These are phyloP conservation scores for Encarsia formosa DNA, from an alignment of 2,888 invertebrate genomes.

Conservation along the genomic window DNA sequence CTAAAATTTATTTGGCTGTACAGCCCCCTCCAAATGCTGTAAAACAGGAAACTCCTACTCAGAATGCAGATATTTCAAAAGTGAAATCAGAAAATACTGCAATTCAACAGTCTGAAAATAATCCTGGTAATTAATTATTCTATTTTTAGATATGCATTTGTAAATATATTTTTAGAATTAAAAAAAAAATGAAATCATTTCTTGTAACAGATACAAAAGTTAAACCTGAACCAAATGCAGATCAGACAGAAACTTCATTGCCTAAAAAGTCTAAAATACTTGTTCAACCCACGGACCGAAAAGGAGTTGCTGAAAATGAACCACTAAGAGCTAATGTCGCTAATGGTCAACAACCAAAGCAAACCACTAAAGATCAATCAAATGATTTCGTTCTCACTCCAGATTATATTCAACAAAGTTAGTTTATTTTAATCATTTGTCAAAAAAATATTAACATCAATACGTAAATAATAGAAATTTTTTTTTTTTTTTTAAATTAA, in stretches of 20 bases:
- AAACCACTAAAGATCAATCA: slow-evolving; percentile 42
- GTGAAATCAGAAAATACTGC: neutral
- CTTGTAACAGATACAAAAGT: slow-evolving; percentile 14
- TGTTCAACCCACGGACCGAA: slow-evolving; percentile 46
- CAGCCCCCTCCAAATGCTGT: slow-evolving; percentile 59
- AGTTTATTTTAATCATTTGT: slow-evolving; percentile 51
- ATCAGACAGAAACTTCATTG: slow-evolving; percentile 27
- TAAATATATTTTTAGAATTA: neutral
- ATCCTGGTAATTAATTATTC: neutral
- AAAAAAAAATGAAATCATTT: neutral
- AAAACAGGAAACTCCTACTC: neutral
- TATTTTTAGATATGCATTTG: neutral
- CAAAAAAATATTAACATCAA: neutral
- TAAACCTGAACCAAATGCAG: slow-evolving; percentile 18
- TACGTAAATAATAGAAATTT: neutral
- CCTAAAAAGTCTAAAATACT: slow-evolving; percentile 47
- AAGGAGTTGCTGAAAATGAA: slow-evolving; percentile 37
- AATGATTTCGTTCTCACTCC: slow-evolving; percentile 78
- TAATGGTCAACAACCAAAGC: slow-evolving; percentile 47
- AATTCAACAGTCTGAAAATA: neutral
- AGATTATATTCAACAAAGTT: slow-evolving; percentile 92
- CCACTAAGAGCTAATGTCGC: slow-evolving; percentile 40
- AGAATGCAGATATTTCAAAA: neutral
- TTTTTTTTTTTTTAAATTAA: too few species aligned
- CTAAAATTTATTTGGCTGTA: slow-evolving; percentile 81